These are phyloP conservation scores for Rynchops niger DNA, from an alignment of 2,113 vertebrate genomes.

Conservation along the genomic window DNA sequence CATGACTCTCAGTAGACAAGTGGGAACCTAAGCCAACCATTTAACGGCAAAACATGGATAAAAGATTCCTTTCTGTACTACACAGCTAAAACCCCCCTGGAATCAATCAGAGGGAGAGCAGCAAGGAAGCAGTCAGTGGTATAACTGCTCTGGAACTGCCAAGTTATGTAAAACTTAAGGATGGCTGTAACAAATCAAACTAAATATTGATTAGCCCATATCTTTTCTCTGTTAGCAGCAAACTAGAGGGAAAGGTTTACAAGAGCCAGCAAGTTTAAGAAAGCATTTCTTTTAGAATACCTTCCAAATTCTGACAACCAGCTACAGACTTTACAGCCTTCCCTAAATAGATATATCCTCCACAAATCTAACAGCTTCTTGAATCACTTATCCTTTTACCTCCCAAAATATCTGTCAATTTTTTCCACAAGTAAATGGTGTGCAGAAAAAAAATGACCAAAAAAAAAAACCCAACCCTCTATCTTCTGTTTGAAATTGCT, in stretches of 20 bases:
- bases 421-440: not conserved
- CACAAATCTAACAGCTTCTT: not conserved
- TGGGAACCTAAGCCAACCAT: not conserved
- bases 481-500: not conserved
- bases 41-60: not conserved
- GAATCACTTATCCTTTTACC: not conserved
- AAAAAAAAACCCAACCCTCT: no score
- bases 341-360: not conserved
- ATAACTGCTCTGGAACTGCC: not conserved
- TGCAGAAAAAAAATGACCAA: no score
- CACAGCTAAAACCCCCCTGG: not conserved
- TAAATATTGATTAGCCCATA: not conserved
- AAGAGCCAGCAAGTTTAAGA: not conserved
- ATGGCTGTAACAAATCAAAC: not conserved
- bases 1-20: not conserved
- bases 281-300: not conserved
- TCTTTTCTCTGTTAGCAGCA: not conserved
- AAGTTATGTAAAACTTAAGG: not conserved
- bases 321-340: not conserved
- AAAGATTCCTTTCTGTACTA: not conserved
- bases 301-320: not conserved
- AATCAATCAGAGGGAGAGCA: not conserved
- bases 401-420: not conserved
- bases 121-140: not conserved
- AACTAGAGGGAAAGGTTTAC: not conserved